Percentiles rank a stretch among this genome's conserved stretches.
These are phyloP conservation scores for Hemibagrus wyckioides DNA, from an alignment of 2,113 vertebrate species.

Conservation along the genomic window DNA sequence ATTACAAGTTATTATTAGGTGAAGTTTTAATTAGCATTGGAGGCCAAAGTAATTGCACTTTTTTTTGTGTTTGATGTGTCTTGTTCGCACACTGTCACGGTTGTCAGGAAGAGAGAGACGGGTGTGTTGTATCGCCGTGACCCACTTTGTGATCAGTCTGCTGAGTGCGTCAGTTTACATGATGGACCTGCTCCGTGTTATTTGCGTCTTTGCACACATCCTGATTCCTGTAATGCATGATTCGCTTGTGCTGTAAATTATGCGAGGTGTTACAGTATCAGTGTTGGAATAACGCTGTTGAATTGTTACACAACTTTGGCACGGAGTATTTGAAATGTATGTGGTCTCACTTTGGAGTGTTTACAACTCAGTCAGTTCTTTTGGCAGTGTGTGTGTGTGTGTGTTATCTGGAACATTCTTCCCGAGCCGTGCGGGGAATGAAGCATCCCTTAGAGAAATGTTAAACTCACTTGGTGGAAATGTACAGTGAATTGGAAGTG, in stretches of 20 bases:
- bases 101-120: conserved; percentile 25
- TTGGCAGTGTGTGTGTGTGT: conserved; percentile 22
- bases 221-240: conserved; percentile 14
- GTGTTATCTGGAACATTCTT: conserved; percentile 39
- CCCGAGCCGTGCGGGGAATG: background rate
- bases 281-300: background rate
- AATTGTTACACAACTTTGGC: conserved; percentile 26
- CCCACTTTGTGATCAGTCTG: conserved; percentile 17
- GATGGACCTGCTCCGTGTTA: conserved; percentile 14
- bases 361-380: conserved; percentile 37
- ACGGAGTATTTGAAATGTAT: conserved; percentile 4
- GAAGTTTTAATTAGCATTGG: conserved; percentile 69
- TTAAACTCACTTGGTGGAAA: conserved; percentile 35
- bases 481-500: conserved; percentile 31
- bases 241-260: background rate
- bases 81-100: conserved; percentile 33
- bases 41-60: conserved; percentile 71
- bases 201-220: background rate
- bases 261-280: conserved; percentile 8
- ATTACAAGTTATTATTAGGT: conserved; percentile 73
- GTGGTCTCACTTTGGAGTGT: conserved; percentile 17
- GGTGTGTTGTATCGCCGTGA: conserved; percentile 21
- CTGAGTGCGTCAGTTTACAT: conserved; percentile 2
- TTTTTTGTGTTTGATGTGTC: conserved; percentile 64
- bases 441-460: conserved; percentile 29